A percentile compares a stretch with the other conserved stretches of the same genome.
phyloP scores from a whole-genome alignment of 1,140 invertebrate species.

The Eueides isabella region DNA sequence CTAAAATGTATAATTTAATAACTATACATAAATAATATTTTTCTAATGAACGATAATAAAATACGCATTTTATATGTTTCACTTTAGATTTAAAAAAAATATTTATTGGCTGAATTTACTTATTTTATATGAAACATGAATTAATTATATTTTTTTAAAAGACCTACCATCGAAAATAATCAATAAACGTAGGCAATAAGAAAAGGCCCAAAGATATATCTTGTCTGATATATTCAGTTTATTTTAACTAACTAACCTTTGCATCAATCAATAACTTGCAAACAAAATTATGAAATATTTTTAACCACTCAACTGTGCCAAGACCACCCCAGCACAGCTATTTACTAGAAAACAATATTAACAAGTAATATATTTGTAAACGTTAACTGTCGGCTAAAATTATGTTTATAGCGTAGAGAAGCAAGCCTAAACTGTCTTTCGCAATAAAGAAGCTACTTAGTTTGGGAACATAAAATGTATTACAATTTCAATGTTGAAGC shows the following conservation, averaged over 20 bases:
- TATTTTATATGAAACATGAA: too few species aligned
- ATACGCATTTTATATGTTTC: too few species aligned
- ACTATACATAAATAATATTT: not conserved
- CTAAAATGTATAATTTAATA: not conserved
- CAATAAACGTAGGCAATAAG: not conserved
- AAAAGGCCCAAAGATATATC: not conserved
- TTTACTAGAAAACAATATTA: constrained; percentile 40
- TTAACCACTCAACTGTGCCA: constrained; percentile 4
- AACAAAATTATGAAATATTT: not conserved
- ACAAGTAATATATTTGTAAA: constrained; percentile 31
- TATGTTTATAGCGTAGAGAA: constrained; percentile 38
- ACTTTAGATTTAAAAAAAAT: too few species aligned
- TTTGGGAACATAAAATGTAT: not conserved
- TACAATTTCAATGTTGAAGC: too few species aligned
- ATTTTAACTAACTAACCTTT: not conserved
- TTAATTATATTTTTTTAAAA: too few species aligned
- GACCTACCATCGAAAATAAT: too few species aligned
- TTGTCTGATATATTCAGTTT: not conserved
- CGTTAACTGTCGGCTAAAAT: constrained; percentile 13
- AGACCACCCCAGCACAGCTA: constrained; percentile 25
- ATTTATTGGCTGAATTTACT: too few species aligned
- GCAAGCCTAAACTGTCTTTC: constrained; percentile 18
- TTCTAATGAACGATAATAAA: too few species aligned
- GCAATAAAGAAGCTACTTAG: not conserved
- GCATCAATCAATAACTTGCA: not conserved